These are phyloP conservation scores for Gymnosoma rotundatum DNA, from an alignment of 2,888 invertebrate species.

Conservation along the genomic window DNA sequence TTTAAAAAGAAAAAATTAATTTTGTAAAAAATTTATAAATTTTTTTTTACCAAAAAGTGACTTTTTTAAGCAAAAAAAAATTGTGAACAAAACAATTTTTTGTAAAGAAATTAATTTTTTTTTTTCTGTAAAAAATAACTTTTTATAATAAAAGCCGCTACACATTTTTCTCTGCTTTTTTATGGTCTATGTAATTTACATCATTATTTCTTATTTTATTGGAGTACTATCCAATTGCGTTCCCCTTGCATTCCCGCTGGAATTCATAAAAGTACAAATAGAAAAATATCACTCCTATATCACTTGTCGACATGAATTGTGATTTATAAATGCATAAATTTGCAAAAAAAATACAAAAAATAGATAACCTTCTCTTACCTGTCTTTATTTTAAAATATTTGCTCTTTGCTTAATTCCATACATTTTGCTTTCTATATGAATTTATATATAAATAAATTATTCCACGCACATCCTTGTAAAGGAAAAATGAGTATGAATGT, in stretches of 20 bases:
- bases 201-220: neutral
- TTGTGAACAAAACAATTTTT: too few species aligned
- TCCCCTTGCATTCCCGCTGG: constrained; percentile 30
- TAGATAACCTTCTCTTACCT: constrained; percentile 13
- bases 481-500: constrained; percentile 22
- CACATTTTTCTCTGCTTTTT: neutral
- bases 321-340: constrained; percentile 58
- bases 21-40: too few species aligned
- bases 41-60: too few species aligned
- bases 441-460: constrained; percentile 39
- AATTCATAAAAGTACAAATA: constrained; percentile 47
- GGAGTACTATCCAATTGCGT: neutral
- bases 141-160: too few species aligned
- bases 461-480: constrained; percentile 48
- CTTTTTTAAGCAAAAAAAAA: too few species aligned
- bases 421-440: neutral
- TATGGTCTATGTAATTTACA: neutral
- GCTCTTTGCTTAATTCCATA: neutral
- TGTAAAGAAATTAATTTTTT: too few species aligned
- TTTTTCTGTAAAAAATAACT: too few species aligned
- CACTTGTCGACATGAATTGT: constrained; percentile 57
- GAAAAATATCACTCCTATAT: constrained; percentile 21
- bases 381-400: constrained; percentile 13
- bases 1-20: too few species aligned
- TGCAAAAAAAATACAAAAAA: neutral